Evolutionary conservation across 1,140 invertebrate species (phyloP), one percentile per base, ranked within the genome.

Genomic region (Latrodectus geometricus): DNA sequence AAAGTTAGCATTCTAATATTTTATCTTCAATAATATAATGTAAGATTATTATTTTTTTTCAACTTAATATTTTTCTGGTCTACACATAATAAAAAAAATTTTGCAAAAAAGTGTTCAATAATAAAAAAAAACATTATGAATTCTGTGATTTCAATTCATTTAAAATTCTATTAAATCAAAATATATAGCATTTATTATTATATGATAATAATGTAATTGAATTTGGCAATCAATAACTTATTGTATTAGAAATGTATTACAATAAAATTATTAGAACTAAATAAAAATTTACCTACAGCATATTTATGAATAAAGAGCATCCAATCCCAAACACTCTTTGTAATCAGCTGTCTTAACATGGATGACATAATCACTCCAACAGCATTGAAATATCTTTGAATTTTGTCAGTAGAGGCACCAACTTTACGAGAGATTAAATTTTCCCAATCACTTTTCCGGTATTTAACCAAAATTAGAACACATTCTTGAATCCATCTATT

Each of bases 221-320:
- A 20, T 23, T 23, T 23, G 21, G 8, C 17, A 20, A 21, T 23
- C 8, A 72, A 72, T 23, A n/a, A 3, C 8, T n/a, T 70, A 0
- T 21, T n/a, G 4, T 23, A 17, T 21, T 21, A 20, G 23, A 35
- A 72, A 72, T 20, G 12, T n/a, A 21, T 20, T 15, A 2, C 23
- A 72, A 35, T 14, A 21, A 21, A 35, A 72, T 74, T 23, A 74
- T 12, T 74, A 35, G 0, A 14, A 8, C 4, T 23, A 74, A 17
- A 61, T 49, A 48, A 35, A 21, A 66, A 75, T 75, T 66, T 84
- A 70, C 75, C 77, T 61, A 86, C 83, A 56, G 83, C 74, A 86
- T 86, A 86, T 78, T 86, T 86, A 21, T 86, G 83, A 56, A 86
- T 86, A 14, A 86, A 50, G 15, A 77, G 11, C 66, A 78, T 77